Base-by-base conservation (phyloP, 1,140 invertebrate species). In the Ruditapes philippinarum region DNA sequence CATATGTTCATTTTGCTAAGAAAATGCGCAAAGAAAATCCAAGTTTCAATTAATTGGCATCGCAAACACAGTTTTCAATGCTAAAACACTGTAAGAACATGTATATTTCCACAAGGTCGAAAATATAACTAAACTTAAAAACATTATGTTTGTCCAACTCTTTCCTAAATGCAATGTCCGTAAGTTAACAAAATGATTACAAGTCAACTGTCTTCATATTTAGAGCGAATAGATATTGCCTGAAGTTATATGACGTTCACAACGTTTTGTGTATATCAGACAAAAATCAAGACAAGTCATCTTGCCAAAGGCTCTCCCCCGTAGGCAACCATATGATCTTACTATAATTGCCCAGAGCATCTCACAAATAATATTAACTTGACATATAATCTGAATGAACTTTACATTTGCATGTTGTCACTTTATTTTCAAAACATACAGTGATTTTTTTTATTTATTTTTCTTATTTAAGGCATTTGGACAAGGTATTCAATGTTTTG, bases 161-260 rank as follows among this genome's bases (percentile, higher is more conserved):
- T 74, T 65, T 65, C 1, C 65, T 36, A 70, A 70, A 70, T 40
- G 11, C 33, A 38, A 70, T n/a, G 36, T 17, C 65, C 65, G 33
- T 38, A 70, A 70, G 65, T 12, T 38, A 79, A 33, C 22, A 54
- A 31, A 79, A 54, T 25, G 28, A 14, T 31, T 2, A n/a, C 9
- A 54, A 54, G 25, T 31, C n/a, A 45, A 51, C 28, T 57, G 76
- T 57, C 33, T 65, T 62, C 40, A 81, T 57, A 81, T 49, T 17
- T 81, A 81, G 79, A 81, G 36, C 38, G 79, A 81, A 45, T 42
- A 81, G 60, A 81, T n/a, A 42, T 62, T 62, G 79, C 79, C 79
- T 65, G 36, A 17, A 81, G 79, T 25, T 57, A 81, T 65, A 36
- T 42, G 57, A 33, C 42, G 79, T 65, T 81, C 54, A 65, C 62